These are phyloP conservation scores for Apotomis betuletana DNA, from an alignment of 2,888 invertebrate species.

Conservation along the genomic window DNA sequence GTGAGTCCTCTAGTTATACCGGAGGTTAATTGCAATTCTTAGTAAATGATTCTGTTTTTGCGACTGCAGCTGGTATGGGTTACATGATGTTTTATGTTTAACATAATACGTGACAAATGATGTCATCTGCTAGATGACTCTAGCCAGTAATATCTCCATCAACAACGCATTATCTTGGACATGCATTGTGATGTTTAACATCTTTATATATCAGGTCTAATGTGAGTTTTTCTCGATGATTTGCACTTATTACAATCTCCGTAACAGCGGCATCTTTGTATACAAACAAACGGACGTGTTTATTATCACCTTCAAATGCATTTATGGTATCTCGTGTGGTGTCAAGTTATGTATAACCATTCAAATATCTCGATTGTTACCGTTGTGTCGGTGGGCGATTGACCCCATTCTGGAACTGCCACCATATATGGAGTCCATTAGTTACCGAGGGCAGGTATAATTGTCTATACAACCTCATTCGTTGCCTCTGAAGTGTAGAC, in stretches of 20 bases:
- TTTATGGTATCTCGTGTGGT: conserved; percentile 54
- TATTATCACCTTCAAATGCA: conserved; percentile 41
- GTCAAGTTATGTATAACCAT: conserved; percentile 50
- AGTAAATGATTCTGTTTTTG: conserved; percentile 44
- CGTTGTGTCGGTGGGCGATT: conserved; percentile 63
- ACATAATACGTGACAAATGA: conserved; percentile 37
- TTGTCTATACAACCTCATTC: conserved; percentile 58
- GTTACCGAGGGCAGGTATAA: conserved; percentile 58
- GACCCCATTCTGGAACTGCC: conserved; percentile 61
- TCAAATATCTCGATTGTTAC: conserved; percentile 65
- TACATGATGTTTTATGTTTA: conserved; percentile 22
- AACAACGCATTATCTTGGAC: conserved; percentile 36
- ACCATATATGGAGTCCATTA: conserved; percentile 71
- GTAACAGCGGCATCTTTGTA: conserved; percentile 5
- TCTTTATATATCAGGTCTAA: conserved; percentile 7
- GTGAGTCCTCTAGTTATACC: conserved; percentile 54
- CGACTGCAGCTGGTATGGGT: conserved; percentile 14
- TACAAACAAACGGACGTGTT: conserved; percentile 24
- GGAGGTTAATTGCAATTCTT: conserved; percentile 57
- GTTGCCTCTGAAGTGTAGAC: conserved; percentile 39
- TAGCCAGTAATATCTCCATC: conserved; percentile 32
- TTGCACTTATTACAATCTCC: conserved; percentile 5
- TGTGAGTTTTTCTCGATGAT: conserved; percentile 11
- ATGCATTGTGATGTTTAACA: conserved; percentile 33
- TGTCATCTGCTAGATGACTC: conserved; percentile 31